phyloP scores from a whole-genome alignment of 1,140 invertebrate genomes.

The Choristoneura fumiferana region DNA sequence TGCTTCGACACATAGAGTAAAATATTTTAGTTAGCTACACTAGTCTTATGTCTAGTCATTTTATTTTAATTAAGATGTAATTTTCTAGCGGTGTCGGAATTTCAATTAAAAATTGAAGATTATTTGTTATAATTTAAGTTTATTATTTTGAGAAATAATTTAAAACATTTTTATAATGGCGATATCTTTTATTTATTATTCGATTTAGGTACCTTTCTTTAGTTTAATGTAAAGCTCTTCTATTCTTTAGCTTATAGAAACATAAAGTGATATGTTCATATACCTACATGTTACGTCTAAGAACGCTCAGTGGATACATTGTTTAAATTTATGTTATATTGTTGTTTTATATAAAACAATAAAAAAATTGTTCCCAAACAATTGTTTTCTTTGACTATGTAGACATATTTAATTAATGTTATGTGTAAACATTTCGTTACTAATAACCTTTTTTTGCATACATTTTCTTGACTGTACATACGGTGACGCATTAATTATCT shows the following conservation, averaged over 20 bases:
- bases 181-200: too few relatives aligned
- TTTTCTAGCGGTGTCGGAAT: too few relatives aligned
- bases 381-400: not conserved
- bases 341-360: constrained; percentile 18
- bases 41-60: constrained; percentile 16
- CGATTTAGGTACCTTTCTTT: too few relatives aligned
- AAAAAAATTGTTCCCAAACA: not conserved
- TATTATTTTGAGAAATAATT: too few relatives aligned
- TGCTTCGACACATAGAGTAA: too few relatives aligned
- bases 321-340: constrained; percentile 15
- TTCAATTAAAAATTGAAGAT: too few relatives aligned
- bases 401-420: not conserved
- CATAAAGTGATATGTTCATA: constrained; percentile 12
- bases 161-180: too few relatives aligned
- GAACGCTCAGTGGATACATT: constrained; percentile 12
- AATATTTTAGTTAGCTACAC: not conserved
- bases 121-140: too few relatives aligned
- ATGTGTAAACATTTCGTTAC: not conserved
- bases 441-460: not conserved
- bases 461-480: not conserved
- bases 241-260: constrained; percentile 12
- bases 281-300: constrained; percentile 14
- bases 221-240: too few relatives aligned
- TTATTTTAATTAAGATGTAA: too few relatives aligned
- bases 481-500: not conserved